Conservation (phyloP, 2,113 vertebrate species). For the Tauraco erythrolophus region DNA sequence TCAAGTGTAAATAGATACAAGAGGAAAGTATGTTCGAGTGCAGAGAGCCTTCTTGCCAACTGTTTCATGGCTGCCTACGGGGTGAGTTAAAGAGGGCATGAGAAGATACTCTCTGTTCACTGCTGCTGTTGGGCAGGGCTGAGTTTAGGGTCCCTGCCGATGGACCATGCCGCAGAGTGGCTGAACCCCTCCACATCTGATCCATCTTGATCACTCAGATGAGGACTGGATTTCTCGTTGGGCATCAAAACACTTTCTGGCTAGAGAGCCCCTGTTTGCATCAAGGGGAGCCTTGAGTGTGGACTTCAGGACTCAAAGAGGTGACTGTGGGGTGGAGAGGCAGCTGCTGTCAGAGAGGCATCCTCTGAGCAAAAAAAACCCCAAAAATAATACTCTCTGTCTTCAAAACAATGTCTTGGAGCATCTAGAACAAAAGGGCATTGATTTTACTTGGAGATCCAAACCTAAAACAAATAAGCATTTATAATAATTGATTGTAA, state of each 20-base stretch:
- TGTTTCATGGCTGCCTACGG: background rate
- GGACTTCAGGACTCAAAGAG: background rate
- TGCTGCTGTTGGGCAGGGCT: background rate
- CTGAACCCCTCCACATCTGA: background rate
- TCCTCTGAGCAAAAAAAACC: background rate
- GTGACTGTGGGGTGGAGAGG: background rate
- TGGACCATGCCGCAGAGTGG: accelerated
- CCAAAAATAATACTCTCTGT: background rate
- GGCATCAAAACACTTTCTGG: background rate
- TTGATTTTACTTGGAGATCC: background rate
- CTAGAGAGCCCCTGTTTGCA: background rate
- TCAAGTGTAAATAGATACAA: background rate
- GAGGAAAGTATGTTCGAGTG: background rate
- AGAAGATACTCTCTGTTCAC: background rate
- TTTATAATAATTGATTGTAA: conserved; percentile 13
- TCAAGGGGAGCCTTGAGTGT: background rate
- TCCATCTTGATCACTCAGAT: background rate
- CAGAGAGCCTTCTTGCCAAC: background rate
- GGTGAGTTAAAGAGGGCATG: background rate
- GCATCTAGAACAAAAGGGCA: background rate
- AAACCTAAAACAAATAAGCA: background rate
- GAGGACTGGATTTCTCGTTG: background rate
- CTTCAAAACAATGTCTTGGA: background rate
- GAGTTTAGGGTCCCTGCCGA: background rate
- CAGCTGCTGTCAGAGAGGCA: background rate